These are phyloP conservation scores for Garra rufa DNA, from an alignment of 2,113 vertebrate genomes.

Conservation along the genomic window DNA sequence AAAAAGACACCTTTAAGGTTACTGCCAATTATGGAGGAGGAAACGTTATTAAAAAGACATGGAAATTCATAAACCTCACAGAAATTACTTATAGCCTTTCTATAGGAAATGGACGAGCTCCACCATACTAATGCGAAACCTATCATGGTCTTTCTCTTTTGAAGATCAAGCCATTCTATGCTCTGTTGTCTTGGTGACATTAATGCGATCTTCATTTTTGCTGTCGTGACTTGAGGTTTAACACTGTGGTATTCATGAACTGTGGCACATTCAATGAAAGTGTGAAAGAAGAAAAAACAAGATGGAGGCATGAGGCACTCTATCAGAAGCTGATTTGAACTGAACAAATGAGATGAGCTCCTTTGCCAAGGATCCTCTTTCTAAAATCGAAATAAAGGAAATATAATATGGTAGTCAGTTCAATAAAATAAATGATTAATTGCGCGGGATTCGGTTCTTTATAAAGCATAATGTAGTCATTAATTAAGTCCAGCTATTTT, in stretches of 20 bases:
- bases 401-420: not conserved
- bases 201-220: slow-evolving; percentile 32
- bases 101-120: not conserved
- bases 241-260: slow-evolving; percentile 9
- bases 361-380: not conserved
- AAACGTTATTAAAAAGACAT: not conserved
- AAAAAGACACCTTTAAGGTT: slow-evolving; percentile 2
- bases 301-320: not conserved
- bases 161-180: slow-evolving; percentile 39
- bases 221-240: slow-evolving; percentile 23
- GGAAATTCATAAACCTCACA: not conserved
- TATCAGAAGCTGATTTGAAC: not conserved
- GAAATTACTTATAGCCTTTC: slow-evolving; percentile 7
- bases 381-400: not conserved
- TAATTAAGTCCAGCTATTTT: no score
- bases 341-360: not conserved
- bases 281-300: not conserved
- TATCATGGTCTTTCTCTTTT: slow-evolving; percentile 15
- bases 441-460: no score
- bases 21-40: not conserved
- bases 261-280: not conserved
- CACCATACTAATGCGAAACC: slow-evolving; percentile 1
- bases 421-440: not conserved
- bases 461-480: no score
- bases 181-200: slow-evolving; percentile 37